Conservation (phyloP, 2,888 invertebrate species). For the Lottia gigantea region DNA sequence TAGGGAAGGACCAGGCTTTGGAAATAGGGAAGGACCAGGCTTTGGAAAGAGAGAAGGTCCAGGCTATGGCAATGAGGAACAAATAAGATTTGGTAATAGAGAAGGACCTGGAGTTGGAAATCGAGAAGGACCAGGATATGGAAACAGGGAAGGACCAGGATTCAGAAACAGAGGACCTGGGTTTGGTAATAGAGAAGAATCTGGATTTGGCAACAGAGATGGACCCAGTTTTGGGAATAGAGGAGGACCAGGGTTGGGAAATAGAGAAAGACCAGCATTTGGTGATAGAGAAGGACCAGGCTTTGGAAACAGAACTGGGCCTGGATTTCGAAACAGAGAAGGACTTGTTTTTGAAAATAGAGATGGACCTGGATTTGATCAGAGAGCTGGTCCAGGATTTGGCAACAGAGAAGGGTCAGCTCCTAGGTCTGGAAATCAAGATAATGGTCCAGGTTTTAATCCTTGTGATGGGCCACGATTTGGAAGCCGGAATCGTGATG, state of each 20-base stretch:
- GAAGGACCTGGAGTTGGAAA: conserved; percentile 1
- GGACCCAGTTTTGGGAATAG: conserved; percentile 3
- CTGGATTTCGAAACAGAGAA: not conserved
- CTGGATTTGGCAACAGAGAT: not conserved
- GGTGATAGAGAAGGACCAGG: conserved; percentile 4
- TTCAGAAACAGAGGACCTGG: conserved; percentile 9
- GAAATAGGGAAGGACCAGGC: not conserved
- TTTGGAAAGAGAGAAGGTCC: not conserved
- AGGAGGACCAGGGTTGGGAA: not conserved
- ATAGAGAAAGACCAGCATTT: not conserved
- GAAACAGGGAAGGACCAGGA: conserved; percentile 19
- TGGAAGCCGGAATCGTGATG: not conserved
- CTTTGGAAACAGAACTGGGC: not conserved
- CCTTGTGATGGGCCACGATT: not conserved
- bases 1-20: not conserved
- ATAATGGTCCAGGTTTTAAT: not conserved
- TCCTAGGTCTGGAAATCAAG: not conserved
- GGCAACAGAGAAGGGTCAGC: not conserved
- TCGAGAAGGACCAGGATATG: conserved; percentile 20
- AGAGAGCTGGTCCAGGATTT: not conserved
- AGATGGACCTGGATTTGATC: not conserved
- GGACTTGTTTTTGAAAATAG: not conserved
- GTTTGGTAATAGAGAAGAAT: not conserved
- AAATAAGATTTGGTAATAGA: not conserved
- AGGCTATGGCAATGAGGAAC: too few relatives aligned